Conservation (phyloP, 1,140 invertebrate species). For the Drosophila ogumai region DNA sequence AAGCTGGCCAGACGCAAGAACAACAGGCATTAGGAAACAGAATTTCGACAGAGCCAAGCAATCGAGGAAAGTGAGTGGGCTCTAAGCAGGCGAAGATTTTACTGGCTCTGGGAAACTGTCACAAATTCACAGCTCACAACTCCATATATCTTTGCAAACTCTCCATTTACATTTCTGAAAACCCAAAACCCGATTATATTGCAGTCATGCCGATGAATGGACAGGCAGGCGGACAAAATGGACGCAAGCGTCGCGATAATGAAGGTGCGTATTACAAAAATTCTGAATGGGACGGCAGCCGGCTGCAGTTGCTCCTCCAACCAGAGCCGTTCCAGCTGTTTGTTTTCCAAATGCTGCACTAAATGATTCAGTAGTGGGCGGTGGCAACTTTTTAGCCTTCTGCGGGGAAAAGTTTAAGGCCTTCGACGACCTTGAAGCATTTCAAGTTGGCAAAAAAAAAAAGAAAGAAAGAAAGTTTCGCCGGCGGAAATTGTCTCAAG, state of each 20-base stretch:
- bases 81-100: slow-evolving; percentile 5
- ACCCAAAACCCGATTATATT: slow-evolving; percentile 27
- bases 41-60: neutral
- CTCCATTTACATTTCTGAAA: neutral
- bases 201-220: slow-evolving; percentile 84
- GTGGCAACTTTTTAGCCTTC: slow-evolving; percentile 4
- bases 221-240: slow-evolving; percentile 70
- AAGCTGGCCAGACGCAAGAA: slow-evolving; percentile 68
- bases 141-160: neutral
- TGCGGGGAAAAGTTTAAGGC: slow-evolving; percentile 27
- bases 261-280: slow-evolving; percentile 72
- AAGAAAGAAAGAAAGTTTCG: slow-evolving; percentile 27
- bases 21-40: slow-evolving; percentile 2
- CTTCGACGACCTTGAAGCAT: slow-evolving; percentile 40
- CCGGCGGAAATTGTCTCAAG: slow-evolving; percentile 56
- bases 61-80: neutral
- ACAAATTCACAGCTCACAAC: slow-evolving; percentile 3
- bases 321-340: slow-evolving; percentile 16
- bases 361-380: slow-evolving; percentile 36
- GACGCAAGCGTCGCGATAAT: slow-evolving; percentile 67
- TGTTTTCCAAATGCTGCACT: slow-evolving; percentile 25
- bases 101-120: neutral
- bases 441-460: slow-evolving; percentile 37
- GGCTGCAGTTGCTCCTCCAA: slow-evolving; percentile 7
- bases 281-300: neutral